Evolutionary conservation across 64 coral and sea anemone genomes (phyloP).

Genomic region (Montipora foliosa): DNA sequence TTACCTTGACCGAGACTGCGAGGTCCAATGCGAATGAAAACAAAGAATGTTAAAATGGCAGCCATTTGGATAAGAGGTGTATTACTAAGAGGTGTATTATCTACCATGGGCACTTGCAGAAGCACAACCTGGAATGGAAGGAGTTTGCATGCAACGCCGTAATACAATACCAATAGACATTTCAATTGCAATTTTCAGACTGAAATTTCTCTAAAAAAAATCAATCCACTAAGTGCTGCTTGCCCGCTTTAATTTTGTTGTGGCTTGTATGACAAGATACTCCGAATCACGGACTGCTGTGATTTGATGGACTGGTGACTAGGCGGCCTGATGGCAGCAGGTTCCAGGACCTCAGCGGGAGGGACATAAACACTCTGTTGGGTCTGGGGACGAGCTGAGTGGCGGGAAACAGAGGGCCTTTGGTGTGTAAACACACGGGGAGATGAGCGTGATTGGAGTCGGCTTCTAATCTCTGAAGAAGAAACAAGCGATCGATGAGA

Average conservation of each 20-base stretch:
- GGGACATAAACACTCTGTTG: constrained; percentile 95
- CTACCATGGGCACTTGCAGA: too few relatives aligned
- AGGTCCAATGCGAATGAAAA: too few relatives aligned
- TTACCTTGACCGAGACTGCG: too few relatives aligned
- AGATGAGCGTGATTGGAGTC: constrained; percentile 90
- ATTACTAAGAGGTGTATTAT: too few relatives aligned
- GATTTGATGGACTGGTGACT: constrained; percentile 99
- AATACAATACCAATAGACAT: background rate
- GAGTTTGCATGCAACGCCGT: too few relatives aligned
- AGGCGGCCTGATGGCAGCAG: constrained; percentile 84
- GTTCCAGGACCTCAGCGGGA: constrained; percentile 72
- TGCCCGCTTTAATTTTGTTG: constrained; percentile 47
- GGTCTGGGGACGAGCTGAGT: constrained; percentile 70
- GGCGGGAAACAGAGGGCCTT: constrained; percentile 69
- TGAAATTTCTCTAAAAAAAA: background rate
- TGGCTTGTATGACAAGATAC: constrained; percentile 96
- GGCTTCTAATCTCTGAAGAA: constrained; percentile 89
- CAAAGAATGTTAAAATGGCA: too few relatives aligned
- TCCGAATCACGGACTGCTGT: constrained; percentile 94
- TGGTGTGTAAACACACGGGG: constrained; percentile 97
- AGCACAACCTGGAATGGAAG: too few relatives aligned
- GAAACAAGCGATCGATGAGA: background rate
- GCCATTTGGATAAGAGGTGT: too few relatives aligned
- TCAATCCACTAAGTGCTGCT: background rate
- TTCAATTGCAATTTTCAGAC: background rate